Percentiles rank a stretch among this genome's conserved stretches.
Evolutionary conservation across 2,797 vertebrate species (phyloP).

Genomic region (Acestrorhynchus altus): DNA sequence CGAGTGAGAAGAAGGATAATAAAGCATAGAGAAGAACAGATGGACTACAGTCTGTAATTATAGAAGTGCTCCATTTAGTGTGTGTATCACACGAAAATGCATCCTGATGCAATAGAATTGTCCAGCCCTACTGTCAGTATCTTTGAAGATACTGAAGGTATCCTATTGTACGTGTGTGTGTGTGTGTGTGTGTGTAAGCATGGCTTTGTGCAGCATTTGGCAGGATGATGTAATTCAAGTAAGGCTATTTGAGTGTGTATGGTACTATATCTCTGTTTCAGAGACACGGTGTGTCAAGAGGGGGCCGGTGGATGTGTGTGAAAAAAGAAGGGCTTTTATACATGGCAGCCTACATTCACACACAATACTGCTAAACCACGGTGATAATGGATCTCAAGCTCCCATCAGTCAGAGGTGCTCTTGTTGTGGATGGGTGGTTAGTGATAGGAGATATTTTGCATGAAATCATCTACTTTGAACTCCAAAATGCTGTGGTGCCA

Average conservation of each 20-base stretch:
- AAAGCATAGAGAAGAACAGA: no score
- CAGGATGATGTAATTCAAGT: not conserved
- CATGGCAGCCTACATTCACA: not conserved
- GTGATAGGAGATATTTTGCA: not conserved
- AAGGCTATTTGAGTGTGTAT: not conserved
- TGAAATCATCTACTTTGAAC: not conserved
- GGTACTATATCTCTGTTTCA: not conserved
- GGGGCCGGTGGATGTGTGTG: not conserved
- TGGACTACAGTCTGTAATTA: no score
- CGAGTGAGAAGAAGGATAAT: no score
- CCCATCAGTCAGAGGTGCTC: not conserved
- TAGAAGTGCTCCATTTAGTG: no score
- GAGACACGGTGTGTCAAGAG: not conserved
- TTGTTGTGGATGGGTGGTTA: not conserved
- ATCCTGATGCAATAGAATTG: no score
- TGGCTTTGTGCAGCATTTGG: not conserved
- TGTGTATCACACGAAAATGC: no score
- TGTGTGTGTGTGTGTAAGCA: not conserved
- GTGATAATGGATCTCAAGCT: not conserved
- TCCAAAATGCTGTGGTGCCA: not conserved
- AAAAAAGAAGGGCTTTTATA: not conserved
- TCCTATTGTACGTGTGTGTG: not conserved
- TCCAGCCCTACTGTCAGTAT: no score
- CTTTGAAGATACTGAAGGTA: not conserved
- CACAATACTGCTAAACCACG: not conserved